Evolutionary conservation across 2,797 vertebrate genomes (phyloP).

Genomic region (Sitta carolinensis): DNA sequence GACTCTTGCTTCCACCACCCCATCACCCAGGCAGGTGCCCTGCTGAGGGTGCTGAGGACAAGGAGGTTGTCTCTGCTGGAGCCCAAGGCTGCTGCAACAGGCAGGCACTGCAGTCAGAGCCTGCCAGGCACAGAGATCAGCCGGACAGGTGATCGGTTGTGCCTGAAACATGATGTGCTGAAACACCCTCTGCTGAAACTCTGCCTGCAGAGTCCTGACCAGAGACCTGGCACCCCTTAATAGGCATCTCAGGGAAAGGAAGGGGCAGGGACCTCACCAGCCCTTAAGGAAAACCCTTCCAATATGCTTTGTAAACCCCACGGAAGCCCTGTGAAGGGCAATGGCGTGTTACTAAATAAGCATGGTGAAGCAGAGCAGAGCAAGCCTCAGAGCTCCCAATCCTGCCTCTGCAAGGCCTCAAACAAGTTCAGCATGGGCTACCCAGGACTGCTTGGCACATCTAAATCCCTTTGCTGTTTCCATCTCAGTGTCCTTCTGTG

Average conservation of each 20-base stretch:
- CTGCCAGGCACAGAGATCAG: background rate
- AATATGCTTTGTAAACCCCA: background rate
- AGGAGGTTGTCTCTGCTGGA: background rate
- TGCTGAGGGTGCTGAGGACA: background rate
- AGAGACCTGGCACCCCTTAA: background rate
- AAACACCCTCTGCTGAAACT: background rate
- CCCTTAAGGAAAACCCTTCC: background rate
- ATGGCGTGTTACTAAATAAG: background rate
- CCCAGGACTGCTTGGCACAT: background rate
- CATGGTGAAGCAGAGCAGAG: background rate
- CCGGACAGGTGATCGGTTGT: rapidly evolving
- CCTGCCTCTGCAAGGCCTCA: background rate
- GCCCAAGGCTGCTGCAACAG: background rate
- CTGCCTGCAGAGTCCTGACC: background rate
- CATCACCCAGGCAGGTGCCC: background rate
- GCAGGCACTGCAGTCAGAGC: background rate
- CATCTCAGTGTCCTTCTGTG: background rate
- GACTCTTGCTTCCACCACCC: background rate
- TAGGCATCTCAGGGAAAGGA: background rate
- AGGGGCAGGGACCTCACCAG: background rate
- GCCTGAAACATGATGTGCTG: rapidly evolving
- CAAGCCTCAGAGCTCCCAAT: background rate
- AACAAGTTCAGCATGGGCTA: background rate
- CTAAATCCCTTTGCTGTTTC: background rate
- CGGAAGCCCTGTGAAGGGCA: background rate